Conservation (phyloP, 2,113 vertebrate genomes). For the Amphiprion percula region DNA sequence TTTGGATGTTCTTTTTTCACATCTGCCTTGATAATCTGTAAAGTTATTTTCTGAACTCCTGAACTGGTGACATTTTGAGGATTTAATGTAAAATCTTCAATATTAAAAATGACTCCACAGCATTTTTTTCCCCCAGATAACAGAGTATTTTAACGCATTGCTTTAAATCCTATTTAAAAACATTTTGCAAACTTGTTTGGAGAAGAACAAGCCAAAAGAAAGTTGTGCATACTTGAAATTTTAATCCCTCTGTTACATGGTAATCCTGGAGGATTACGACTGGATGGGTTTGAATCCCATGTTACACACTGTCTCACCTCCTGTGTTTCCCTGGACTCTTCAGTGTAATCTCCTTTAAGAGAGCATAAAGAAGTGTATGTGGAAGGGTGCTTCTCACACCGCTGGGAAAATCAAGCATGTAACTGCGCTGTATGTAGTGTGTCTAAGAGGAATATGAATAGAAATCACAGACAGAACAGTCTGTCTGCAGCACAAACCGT, state of each 20-base stretch:
- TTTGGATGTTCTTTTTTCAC: too few species aligned
- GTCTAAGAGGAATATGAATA: not conserved
- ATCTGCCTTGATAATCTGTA: too few species aligned
- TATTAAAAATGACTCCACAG: too few species aligned
- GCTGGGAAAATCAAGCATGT: not conserved
- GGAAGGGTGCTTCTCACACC: not conserved
- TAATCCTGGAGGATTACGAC: conserved; percentile 73
- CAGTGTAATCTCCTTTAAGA: conserved; percentile 36
- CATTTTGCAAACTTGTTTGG: conserved; percentile 7
- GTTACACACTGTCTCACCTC: conserved; percentile 41
- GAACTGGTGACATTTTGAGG: too few species aligned
- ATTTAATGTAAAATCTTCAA: too few species aligned
- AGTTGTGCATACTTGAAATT: conserved; percentile 11
- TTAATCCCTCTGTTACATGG: conserved; percentile 58
- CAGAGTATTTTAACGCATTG: not conserved
- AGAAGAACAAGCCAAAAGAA: conserved; percentile 16
- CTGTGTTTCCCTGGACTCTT: conserved; percentile 22
- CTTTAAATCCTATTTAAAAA: not conserved
- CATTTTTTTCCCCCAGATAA: too few species aligned
- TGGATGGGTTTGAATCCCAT: conserved; percentile 44
- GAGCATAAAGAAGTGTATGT: conserved; percentile 12
- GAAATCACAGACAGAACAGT: not conserved
- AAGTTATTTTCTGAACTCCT: too few species aligned
- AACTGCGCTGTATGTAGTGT: not conserved
- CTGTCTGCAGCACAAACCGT: conserved; percentile 6